phyloP scores from a whole-genome alignment of 1,140 invertebrate genomes.

The Lasioglossum baleicum region DNA sequence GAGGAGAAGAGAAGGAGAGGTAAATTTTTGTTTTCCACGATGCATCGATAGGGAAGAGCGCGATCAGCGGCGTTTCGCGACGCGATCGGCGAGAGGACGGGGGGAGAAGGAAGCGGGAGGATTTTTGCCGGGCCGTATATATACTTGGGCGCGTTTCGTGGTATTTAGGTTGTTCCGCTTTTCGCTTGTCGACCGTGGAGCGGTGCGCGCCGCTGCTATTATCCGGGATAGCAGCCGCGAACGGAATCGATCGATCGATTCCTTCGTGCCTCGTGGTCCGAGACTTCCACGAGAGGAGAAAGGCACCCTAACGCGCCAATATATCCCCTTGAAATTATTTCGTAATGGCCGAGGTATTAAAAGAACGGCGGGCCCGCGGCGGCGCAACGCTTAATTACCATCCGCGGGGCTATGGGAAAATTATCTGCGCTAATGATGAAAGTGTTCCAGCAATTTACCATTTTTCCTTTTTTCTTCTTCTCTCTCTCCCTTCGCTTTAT shows the following conservation, averaged over 20 bases:
- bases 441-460: no score
- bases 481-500: no score
- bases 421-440: slow-evolving; percentile 37
- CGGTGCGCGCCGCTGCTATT: slow-evolving; percentile 43
- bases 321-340: slow-evolving; percentile 51
- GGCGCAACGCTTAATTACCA: slow-evolving; percentile 35
- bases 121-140: slow-evolving; percentile 30
- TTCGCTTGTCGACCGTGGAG: slow-evolving; percentile 41
- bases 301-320: slow-evolving; percentile 43
- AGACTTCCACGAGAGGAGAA: slow-evolving; percentile 41
- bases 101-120: no score
- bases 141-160: slow-evolving; percentile 34
- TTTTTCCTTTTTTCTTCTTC: no score
- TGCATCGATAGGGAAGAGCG: no score
- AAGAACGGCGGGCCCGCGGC: slow-evolving; percentile 24
- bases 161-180: slow-evolving; percentile 52
- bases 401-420: slow-evolving; percentile 26
- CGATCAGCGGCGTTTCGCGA: no score
- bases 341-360: slow-evolving; percentile 46
- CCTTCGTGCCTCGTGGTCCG: slow-evolving; percentile 41
- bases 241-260: slow-evolving; percentile 53
- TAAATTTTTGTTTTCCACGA: no score
- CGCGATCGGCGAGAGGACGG: no score
- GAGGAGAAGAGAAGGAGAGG: no score
- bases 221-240: slow-evolving; percentile 48